Evolutionary conservation across 2,113 vertebrate species (phyloP).

Genomic region (Ranitomeya variabilis): DNA sequence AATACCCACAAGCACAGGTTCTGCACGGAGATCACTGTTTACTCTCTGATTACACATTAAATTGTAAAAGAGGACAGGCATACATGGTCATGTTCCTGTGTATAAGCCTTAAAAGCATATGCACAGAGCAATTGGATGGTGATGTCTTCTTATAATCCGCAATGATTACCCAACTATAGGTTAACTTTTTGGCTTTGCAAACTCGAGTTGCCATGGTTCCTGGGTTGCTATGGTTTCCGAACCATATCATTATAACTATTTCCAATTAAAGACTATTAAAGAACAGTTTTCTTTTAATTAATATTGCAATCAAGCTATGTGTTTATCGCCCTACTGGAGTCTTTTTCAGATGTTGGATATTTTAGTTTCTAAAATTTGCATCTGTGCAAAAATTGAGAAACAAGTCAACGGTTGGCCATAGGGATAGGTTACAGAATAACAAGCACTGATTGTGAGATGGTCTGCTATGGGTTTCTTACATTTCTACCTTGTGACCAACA

Average conservation of each 20-base stretch:
- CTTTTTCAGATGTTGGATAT: not conserved
- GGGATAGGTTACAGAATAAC: not conserved
- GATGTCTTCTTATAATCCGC: not conserved
- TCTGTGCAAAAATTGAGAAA: not conserved
- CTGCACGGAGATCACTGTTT: not conserved
- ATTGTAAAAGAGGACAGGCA: not conserved
- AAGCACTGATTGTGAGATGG: not conserved
- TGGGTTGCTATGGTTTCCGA: constrained; percentile 16
- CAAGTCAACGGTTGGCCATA: not conserved
- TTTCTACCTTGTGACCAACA: not conserved
- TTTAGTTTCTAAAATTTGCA: not conserved
- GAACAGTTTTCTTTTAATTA: constrained; percentile 15
- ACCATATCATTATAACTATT: constrained; percentile 10
- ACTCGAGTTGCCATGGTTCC: constrained; percentile 19
- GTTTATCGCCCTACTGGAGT: not conserved
- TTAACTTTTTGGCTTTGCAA: constrained; percentile 7
- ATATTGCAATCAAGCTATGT: not conserved
- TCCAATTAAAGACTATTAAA: constrained; percentile 1
- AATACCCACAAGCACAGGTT: not conserved
- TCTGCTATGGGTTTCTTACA: not conserved
- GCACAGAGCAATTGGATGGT: not conserved
- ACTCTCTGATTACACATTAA: not conserved
- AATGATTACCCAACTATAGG: not conserved
- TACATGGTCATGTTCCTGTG: not conserved
- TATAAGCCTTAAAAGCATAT: not conserved